Percentiles rank a stretch among this genome's conserved stretches.
These are phyloP conservation scores for Rhegmatorhina hoffmannsi DNA, from an alignment of 2,113 vertebrate species.

Conservation along the genomic window DNA sequence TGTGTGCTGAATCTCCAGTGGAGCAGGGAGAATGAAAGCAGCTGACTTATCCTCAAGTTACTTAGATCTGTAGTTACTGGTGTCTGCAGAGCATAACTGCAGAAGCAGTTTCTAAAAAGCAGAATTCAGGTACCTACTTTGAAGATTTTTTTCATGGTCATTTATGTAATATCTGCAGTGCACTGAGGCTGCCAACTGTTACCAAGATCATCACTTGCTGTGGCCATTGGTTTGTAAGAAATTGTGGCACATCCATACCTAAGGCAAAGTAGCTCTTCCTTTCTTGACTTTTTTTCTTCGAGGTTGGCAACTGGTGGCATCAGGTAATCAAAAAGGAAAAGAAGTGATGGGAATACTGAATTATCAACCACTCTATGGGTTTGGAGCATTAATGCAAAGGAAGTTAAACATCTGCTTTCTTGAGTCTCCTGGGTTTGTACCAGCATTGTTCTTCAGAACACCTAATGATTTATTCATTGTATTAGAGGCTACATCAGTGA, in stretches of 20 bases:
- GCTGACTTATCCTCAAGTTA: background rate
- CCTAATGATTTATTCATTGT: conserved; percentile 62
- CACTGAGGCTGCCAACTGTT: background rate
- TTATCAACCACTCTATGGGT: background rate
- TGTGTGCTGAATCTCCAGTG: background rate
- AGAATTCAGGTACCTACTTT: background rate
- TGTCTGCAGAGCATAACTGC: background rate
- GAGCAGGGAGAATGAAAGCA: background rate
- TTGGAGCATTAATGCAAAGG: background rate
- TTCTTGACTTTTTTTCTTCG: background rate
- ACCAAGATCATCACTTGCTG: background rate
- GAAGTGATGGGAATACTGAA: background rate
- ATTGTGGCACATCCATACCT: background rate
- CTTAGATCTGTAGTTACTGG: background rate
- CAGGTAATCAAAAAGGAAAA: conserved; percentile 10
- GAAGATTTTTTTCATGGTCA: background rate
- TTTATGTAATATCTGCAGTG: background rate
- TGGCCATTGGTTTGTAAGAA: background rate
- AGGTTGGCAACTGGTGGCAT: background rate
- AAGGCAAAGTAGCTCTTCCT: background rate
- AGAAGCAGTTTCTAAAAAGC: background rate
- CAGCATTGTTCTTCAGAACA: background rate
- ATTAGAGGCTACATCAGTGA: conserved; percentile 33
- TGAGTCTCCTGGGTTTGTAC: conserved; percentile 16
- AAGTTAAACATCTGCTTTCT: conserved; percentile 22